phyloP scores from a whole-genome alignment of 64 coral and sea anemone genomes.

The Pocillopora damicornis region DNA sequence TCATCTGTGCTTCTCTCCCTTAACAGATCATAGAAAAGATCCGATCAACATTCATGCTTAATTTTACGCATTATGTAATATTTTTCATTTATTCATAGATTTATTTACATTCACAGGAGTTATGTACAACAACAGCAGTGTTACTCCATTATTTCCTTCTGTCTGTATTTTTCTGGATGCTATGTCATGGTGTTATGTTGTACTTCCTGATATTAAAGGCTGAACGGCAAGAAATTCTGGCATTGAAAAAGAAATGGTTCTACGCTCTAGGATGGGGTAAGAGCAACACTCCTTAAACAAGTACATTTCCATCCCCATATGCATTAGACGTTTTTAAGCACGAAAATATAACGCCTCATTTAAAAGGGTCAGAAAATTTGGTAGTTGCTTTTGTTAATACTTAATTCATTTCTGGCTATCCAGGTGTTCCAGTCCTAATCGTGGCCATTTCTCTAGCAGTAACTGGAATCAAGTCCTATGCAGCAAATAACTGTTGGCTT shows the following conservation, averaged over 20 bases:
- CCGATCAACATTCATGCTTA: too few relatives aligned
- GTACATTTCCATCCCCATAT: too few relatives aligned
- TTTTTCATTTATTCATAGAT: not conserved
- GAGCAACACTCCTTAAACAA: not conserved
- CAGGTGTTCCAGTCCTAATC: slow-evolving; percentile 8
- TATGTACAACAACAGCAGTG: slow-evolving; percentile 32
- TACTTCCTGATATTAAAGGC: slow-evolving; percentile 56
- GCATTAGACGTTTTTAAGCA: not conserved
- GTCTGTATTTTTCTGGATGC: slow-evolving; percentile 57
- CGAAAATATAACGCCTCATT: too few relatives aligned
- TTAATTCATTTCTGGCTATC: not conserved
- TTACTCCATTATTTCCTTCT: slow-evolving; percentile 64
- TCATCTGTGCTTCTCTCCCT: too few relatives aligned
- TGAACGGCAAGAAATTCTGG: not conserved
- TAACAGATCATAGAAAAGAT: too few relatives aligned
- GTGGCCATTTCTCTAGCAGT: slow-evolving; percentile 8
- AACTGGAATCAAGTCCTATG: slow-evolving; percentile 4
- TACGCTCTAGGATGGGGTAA: slow-evolving; percentile 68
- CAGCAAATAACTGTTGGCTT: slow-evolving; percentile 25
- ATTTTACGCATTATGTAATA: too few relatives aligned
- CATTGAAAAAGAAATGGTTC: slow-evolving; percentile 53
- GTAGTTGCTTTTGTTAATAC: not conserved
- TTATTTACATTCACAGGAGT: slow-evolving; percentile 3
- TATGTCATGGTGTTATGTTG: slow-evolving; percentile 46
- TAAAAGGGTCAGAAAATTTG: not conserved